Percentiles rank a stretch among this genome's conserved stretches.
These are phyloP conservation scores for Bombylius discolor DNA, from an alignment of 2,888 invertebrate species.

Conservation along the genomic window DNA sequence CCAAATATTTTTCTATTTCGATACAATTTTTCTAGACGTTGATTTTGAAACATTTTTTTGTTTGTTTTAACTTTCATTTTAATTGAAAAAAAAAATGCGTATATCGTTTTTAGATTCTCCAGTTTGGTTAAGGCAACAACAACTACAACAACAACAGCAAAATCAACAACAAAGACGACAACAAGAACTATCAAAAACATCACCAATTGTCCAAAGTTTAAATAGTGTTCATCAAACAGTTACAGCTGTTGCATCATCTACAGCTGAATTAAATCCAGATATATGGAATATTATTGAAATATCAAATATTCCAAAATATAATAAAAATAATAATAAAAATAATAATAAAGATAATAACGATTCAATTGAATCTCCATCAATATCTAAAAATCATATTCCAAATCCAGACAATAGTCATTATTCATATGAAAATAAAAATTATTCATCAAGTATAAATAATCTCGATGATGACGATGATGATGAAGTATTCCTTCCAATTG, in stretches of 20 bases:
- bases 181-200: conserved; percentile 1
- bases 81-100: background rate
- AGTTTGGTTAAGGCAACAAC: conserved; percentile 44
- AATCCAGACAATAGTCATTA: conserved; percentile 16
- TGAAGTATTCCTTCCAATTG: conserved; percentile 28
- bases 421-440: conserved; percentile 30
- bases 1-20: no score
- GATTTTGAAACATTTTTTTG: no score
- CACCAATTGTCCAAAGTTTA: conserved; percentile 23
- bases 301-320: conserved; percentile 22
- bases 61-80: background rate
- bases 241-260: conserved; percentile 32
- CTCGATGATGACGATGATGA: conserved; percentile 18
- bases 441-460: conserved; percentile 25
- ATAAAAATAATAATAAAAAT: background rate
- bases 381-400: background rate
- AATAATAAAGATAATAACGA: background rate
- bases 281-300: conserved; percentile 43
- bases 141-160: conserved; percentile 9
- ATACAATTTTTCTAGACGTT: no score
- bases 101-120: conserved; percentile 39
- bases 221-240: conserved; percentile 31
- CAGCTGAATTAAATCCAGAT: conserved; percentile 33
- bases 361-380: background rate
- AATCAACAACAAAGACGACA: background rate